These are phyloP conservation scores for Bombycilla garrulus DNA, from an alignment of 2,113 vertebrate genomes.

Conservation along the genomic window DNA sequence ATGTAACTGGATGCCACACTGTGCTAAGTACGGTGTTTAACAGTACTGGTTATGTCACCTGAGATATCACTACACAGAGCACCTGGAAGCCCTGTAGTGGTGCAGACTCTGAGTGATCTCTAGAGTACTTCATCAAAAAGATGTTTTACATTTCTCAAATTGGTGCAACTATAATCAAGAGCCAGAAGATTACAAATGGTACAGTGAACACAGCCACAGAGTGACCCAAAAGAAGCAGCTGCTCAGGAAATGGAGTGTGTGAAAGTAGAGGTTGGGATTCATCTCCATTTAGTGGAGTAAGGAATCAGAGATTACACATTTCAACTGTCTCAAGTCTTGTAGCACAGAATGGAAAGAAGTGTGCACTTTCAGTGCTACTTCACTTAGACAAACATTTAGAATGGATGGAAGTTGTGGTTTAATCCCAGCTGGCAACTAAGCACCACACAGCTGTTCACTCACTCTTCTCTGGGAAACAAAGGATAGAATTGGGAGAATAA, in stretches of 20 bases:
- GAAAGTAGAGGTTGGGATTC: neutral
- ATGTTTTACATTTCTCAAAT: neutral
- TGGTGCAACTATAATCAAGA: neutral
- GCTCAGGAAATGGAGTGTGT: neutral
- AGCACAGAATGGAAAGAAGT: neutral
- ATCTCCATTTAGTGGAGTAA: neutral
- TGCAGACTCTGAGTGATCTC: neutral
- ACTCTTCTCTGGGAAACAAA: neutral
- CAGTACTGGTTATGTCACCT: neutral
- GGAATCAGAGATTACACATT: neutral
- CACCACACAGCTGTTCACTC: rapidly evolving
- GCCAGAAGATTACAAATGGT: neutral
- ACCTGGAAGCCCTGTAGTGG: neutral
- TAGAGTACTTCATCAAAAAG: rapidly evolving
- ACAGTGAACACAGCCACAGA: neutral
- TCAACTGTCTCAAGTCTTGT: neutral
- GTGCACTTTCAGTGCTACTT: neutral
- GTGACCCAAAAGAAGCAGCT: neutral
- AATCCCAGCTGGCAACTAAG: neutral
- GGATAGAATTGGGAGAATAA: neutral
- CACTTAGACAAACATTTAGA: neutral
- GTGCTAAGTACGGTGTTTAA: neutral
- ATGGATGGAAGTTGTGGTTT: neutral
- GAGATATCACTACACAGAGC: neutral
- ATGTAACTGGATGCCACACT: neutral